A percentile compares a stretch with the other conserved stretches of the same genome.
phyloP scores from a whole-genome alignment of 2,113 vertebrate species.

The Cyanistes caeruleus region DNA sequence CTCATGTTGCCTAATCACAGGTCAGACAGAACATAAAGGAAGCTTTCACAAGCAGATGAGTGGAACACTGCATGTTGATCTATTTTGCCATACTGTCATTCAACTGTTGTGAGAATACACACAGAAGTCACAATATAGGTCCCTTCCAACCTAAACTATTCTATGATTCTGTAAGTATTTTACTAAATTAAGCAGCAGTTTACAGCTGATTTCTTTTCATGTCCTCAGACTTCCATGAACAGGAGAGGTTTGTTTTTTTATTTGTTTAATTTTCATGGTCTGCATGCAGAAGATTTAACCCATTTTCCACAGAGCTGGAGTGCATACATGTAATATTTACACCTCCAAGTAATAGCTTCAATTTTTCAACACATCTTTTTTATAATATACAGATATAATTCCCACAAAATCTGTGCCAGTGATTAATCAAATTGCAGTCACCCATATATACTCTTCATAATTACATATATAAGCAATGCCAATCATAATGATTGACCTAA shows the following conservation, averaged over 20 bases:
- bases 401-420: neutral
- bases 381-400: neutral
- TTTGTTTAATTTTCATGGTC: neutral
- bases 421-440: neutral
- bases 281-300: neutral
- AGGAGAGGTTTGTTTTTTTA: neutral
- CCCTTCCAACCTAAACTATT: neutral
- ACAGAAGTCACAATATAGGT: neutral
- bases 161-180: neutral
- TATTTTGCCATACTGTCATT: neutral
- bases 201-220: neutral
- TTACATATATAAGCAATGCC: neutral
- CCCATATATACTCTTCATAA: neutral
- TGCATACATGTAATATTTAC: neutral
- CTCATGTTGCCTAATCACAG: neutral
- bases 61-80: neutral
- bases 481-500: neutral
- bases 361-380: neutral
- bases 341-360: neutral
- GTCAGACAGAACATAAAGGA: neutral
- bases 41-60: neutral
- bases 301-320: neutral
- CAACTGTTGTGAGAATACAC: neutral
- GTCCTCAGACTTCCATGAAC: neutral
- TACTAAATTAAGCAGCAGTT: neutral